phyloP scores from a whole-genome alignment of 2,888 invertebrate species.

The Ichneumoninae sp. region DNA sequence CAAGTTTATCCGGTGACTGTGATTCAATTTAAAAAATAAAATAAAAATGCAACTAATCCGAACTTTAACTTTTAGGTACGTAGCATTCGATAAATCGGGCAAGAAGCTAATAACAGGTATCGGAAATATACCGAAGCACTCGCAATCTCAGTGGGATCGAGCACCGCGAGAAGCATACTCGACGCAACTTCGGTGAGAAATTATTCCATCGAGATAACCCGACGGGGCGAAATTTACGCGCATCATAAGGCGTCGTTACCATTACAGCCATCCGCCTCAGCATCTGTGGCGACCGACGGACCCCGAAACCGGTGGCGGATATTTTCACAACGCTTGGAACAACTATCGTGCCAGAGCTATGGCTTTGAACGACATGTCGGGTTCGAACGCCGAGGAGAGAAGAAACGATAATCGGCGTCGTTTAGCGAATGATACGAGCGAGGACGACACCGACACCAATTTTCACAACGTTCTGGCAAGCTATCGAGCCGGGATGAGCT shows the following conservation, averaged over 20 bases:
- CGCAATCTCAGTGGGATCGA: conserved; percentile 85
- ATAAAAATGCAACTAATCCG: not conserved
- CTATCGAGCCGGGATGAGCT: not conserved
- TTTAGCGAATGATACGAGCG: conserved; percentile 30
- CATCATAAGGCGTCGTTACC: conserved; percentile 4
- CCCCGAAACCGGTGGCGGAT: not conserved
- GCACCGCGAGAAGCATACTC: conserved; percentile 61
- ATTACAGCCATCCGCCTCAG: conserved; percentile 37
- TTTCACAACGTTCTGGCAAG: not conserved
- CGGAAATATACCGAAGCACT: conserved; percentile 86
- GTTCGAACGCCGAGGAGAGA: not conserved
- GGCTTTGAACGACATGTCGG: not conserved
- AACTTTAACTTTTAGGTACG: conserved; percentile 87
- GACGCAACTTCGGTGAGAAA: conserved; percentile 46
- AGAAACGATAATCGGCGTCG: conserved; percentile 29
- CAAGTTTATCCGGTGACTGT: not conserved
- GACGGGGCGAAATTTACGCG: not conserved
- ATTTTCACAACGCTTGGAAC: not conserved
- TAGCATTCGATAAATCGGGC: conserved; percentile 93
- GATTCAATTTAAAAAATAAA: not conserved
- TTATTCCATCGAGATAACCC: not conserved
- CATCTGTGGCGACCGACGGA: conserved; percentile 20
- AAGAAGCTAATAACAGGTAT: conserved; percentile 94
- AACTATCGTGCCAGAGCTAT: conserved; percentile 13
- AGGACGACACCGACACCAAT: conserved; percentile 31